Percentiles rank a stretch among this genome's conserved stretches.
Evolutionary conservation across 2,113 vertebrate genomes (phyloP).

Genomic region (Pseudorasbora parva): DNA sequence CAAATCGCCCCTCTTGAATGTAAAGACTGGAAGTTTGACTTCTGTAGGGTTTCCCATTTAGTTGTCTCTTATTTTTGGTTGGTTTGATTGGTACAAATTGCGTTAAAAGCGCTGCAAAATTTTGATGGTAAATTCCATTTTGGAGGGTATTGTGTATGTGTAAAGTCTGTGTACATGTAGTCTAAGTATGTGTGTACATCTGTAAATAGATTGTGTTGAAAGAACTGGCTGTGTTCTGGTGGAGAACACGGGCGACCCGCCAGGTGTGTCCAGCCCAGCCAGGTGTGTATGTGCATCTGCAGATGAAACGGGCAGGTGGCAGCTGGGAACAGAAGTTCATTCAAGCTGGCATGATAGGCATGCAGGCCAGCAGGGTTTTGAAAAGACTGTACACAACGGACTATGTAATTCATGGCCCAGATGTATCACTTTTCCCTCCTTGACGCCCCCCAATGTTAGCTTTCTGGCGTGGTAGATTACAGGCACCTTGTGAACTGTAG

Average conservation of each 20-base stretch:
- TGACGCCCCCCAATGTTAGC: not conserved
- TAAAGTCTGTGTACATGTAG: conserved; percentile 13
- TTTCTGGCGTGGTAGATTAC: conserved; percentile 3
- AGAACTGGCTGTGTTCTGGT: conserved; percentile 42
- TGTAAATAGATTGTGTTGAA: conserved; percentile 53
- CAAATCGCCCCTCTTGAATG: conserved; percentile 45
- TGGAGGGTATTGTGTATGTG: not conserved
- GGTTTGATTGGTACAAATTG: not conserved
- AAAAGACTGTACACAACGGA: conserved; percentile 15
- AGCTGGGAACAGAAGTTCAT: conserved; percentile 46
- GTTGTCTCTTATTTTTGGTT: not conserved
- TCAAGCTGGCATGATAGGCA: conserved; percentile 19
- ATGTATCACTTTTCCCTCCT: conserved; percentile 3
- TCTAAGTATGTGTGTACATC: conserved; percentile 4
- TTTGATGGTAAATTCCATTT: conserved; percentile 12
- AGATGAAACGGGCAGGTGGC: not conserved
- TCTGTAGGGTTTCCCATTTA: not conserved
- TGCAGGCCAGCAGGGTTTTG: not conserved
- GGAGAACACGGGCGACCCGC: conserved; percentile 17
- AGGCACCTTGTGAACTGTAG: not conserved
- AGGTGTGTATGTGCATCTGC: conserved; percentile 41
- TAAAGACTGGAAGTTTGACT: conserved; percentile 45
- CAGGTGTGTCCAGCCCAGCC: conserved; percentile 33
- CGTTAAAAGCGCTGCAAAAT: not conserved
- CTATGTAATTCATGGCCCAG: not conserved